Evolutionary conservation across 2,888 invertebrate species (phyloP).

Genomic region (Diadromus collaris): DNA sequence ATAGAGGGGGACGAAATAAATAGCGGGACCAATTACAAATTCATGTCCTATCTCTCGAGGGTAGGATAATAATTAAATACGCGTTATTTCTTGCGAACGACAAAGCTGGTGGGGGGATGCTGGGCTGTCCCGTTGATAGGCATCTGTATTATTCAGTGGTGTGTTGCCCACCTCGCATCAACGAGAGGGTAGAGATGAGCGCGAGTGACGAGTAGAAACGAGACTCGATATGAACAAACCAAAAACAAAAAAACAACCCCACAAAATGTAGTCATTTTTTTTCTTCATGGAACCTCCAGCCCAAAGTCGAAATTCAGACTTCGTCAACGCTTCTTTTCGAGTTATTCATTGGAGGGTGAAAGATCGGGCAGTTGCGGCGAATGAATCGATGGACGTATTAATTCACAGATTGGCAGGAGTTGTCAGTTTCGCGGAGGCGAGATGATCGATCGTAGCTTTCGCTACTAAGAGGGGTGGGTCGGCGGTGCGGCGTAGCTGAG

Average conservation of each 20-base stretch:
- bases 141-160: conserved; percentile 64
- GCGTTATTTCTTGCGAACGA: conserved; percentile 59
- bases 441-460: conserved; percentile 63
- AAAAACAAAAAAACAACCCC: background rate
- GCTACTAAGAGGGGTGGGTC: conserved; percentile 29
- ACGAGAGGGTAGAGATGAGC: background rate
- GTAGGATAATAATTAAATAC: conserved; percentile 66
- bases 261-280: background rate
- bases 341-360: conserved; percentile 17
- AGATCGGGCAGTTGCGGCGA: background rate
- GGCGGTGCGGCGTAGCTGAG: background rate
- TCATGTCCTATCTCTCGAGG: conserved; percentile 64
- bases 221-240: conserved; percentile 36
- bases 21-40: conserved; percentile 59
- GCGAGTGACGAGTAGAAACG: conserved; percentile 32
- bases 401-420: conserved; percentile 56
- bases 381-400: conserved; percentile 60
- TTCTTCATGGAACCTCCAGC: background rate
- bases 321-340: background rate
- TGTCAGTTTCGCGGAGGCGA: conserved; percentile 46
- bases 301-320: background rate
- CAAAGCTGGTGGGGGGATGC: conserved; percentile 19
- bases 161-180: conserved; percentile 52
- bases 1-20: conserved; percentile 38
- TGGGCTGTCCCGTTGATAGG: conserved; percentile 54